Evolutionary conservation across 2,797 vertebrate genomes (phyloP), one percentile per base, ranked within the genome.

Genomic region (Sebastes nivosus): DNA sequence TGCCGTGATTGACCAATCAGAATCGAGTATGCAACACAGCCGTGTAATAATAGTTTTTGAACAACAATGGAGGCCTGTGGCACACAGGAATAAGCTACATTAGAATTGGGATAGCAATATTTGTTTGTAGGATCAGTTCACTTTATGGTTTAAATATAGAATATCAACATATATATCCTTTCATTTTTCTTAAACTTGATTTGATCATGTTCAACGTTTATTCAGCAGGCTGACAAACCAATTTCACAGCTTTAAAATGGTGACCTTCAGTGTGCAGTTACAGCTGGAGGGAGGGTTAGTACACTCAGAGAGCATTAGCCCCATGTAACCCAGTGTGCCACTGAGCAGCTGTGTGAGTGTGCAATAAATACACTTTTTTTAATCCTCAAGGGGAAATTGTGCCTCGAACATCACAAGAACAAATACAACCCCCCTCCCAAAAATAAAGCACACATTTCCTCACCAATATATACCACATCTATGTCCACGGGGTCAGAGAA

Each of bases 401-500:
- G 22, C 60, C 30, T 64, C 4, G 1, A 64, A 46, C 27, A 27
- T 63, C n/a, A 27, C 0, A 7, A 69, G 12, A 67, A 58, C 16
- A 75, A 27, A 72, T 3, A 20, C 0, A 30, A 25, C 3, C 46
- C 7, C 25, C 8, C 4, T 20, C n/a, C 8, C 4, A 9, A 27
- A 18, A 24, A 42, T 55, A 36, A 25, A 54, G 32, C n/a, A 58
- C 29, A 54, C 14, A 24, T 46, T 42, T 12, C 36, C 96, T 96
- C 95, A 99, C 98, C 97, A 61, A 99, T 97, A 72, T 97, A 97
- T 32, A 94, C 89, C 66, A 98, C 94, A 9, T 99, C 97, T 84
- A 99, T 95, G 5, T 95, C 96, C 61, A 92, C 80, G 1, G 96
- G 93, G 25, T 98, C 95, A 0, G 98, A 99, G 70, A 92, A 86